Evolutionary conservation across 2,113 vertebrate genomes (phyloP), one percentile per base, ranked within the genome.

Genomic region (Forbesichthys agassizii): DNA sequence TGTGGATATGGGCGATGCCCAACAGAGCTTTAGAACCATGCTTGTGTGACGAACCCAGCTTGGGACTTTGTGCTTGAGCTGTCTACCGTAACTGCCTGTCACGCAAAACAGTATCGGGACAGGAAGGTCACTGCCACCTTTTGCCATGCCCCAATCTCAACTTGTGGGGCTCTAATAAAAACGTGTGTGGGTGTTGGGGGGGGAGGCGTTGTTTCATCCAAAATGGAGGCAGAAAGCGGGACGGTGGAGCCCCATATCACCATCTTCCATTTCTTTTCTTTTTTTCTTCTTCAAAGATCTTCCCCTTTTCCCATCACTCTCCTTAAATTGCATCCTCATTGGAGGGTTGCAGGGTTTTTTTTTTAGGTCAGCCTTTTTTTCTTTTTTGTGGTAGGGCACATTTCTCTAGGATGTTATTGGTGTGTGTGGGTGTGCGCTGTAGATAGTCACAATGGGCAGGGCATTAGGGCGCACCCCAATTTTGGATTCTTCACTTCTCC

Each of bases 71-170:
- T 93, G 87, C 81, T n/a, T 79, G 87, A 74, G 84, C 90, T 89
- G 58, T 87, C 88, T 90, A 90, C 89, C 90, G 86, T 87, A 91
- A 92, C 91, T 89, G 89, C 79, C 78, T 80, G 77, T 84, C 75
- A 75, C 83, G 77, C 83, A 70, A 86, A 20, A 20, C 85, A 91
- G 81, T 88, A 55, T 67, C 49, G 76, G 81, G 69, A 81, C 33
- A 66, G 72, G 80, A 72, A 79, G 73, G 77, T 75, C 78, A 42
- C 36, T 42, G 36, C 7, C 36, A 42, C 36, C 5, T 42, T 42
- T 8, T 6, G 36, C 36, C 36, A 42, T 42, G 36, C 36, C 36
- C 36, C 7, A 8, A 42, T 42, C 36, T 42, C 7, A 42, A 42
- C 36, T 42, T 42, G 36, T 42, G 36, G 36, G 36, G 36, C 36